Evolutionary conservation across 2,888 invertebrate genomes (phyloP), one percentile per base, ranked within the genome.

Genomic region (Erannis defoliaria): DNA sequence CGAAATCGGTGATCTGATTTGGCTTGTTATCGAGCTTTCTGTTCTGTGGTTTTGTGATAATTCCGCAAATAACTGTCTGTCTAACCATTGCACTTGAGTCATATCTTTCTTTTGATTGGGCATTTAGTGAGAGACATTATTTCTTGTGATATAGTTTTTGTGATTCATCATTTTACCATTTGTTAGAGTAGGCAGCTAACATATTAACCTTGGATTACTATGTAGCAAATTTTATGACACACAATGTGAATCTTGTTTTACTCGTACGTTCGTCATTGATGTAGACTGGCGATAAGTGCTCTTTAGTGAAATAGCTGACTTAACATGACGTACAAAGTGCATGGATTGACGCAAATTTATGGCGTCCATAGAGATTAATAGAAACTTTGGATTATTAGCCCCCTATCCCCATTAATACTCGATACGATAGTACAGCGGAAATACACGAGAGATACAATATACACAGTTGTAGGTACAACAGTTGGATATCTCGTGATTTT

Each of bases 161-260:
- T 57, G 57, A 57, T 33, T 56, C 56, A 57, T 50, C 21, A 40
- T 40, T 37, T 26, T 19, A n/a, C 33, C 40, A 18, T 5, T n/a
- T 3, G 14, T 23, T n/a, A 10, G 3, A 18, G 21, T 46, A 55
- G 37, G 38, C 38, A 55, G 33, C 29, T 46, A 55, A 37, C 29
- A 37, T 49, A 40, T 33, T 48, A 55, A 42, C 50, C 57, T 50
- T 43, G 50, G 26, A 50, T 57, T 49, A 18, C 14, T 50, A 14
- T 48, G 16, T 49, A 26, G 35, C 18, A 18, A 37, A 45, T 31
- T 37, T 46, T 38, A 58, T 58, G 58, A 58, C 57, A 51, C 50
- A 50, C 29, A 58, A 51, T 53, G 23, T 12, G 18, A 40, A 29
- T 21, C 45, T 46, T 53, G 12, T 50, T 29, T 18, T 21, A 31